Evolutionary conservation across 2,888 invertebrate genomes (phyloP).

Genomic region (Tetheella fluctuosa): DNA sequence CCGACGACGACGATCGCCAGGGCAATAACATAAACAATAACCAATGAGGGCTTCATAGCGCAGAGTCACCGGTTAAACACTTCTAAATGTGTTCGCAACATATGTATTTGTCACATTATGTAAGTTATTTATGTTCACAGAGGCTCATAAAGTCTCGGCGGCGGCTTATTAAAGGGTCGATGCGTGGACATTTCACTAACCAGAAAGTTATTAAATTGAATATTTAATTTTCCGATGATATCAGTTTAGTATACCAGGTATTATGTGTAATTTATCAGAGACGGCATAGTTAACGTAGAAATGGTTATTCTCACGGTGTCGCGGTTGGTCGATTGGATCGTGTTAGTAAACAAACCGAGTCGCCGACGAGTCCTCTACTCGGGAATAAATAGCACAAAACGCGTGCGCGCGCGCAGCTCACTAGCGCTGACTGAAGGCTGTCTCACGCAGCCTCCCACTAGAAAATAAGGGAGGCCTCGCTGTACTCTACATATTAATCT

Average conservation of each 20-base stretch:
- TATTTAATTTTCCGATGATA: slow-evolving; percentile 56
- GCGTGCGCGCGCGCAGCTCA: slow-evolving; percentile 79
- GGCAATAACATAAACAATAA: slow-evolving; percentile 77
- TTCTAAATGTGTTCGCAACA: slow-evolving; percentile 63
- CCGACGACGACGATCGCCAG: slow-evolving; percentile 69
- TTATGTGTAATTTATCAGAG: slow-evolving; percentile 44
- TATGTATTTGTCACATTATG: slow-evolving; percentile 81
- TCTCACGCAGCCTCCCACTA: slow-evolving; percentile 68
- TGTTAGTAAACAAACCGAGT: slow-evolving; percentile 70
- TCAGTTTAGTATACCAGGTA: slow-evolving; percentile 43
- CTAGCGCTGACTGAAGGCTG: slow-evolving; percentile 78
- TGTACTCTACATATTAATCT: slow-evolving; percentile 20
- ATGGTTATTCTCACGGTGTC: slow-evolving; percentile 51
- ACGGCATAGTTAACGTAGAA: slow-evolving; percentile 41
- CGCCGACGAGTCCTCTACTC: slow-evolving; percentile 28
- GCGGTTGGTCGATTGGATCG: slow-evolving; percentile 47
- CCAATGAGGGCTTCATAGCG: slow-evolving; percentile 71
- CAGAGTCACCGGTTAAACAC: slow-evolving; percentile 65
- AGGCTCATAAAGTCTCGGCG: slow-evolving; percentile 64
- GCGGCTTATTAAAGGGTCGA: slow-evolving; percentile 68
- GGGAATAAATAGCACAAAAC: slow-evolving; percentile 45
- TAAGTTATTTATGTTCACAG: slow-evolving; percentile 71
- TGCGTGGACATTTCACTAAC: slow-evolving; percentile 76
- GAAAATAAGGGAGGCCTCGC: slow-evolving; percentile 54
- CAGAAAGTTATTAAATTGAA: slow-evolving; percentile 66